These are phyloP conservation scores for Cliona cf. orientalis DNA, from an alignment of 37 sponge, comb jelly and placozoan species.

Conservation along the genomic window DNA sequence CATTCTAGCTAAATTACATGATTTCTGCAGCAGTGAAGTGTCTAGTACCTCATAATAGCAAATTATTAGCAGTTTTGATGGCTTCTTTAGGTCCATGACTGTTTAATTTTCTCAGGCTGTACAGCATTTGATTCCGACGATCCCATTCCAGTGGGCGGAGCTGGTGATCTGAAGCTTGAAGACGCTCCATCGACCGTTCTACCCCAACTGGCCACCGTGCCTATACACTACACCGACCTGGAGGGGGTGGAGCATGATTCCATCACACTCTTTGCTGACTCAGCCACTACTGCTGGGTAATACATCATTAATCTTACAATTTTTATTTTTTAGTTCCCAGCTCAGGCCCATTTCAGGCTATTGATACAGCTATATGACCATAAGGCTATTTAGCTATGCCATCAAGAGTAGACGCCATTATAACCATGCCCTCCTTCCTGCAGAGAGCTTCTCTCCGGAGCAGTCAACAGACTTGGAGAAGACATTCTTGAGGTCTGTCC, in stretches of 20 bases:
- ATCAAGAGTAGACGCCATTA: neutral
- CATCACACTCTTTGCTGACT: conserved; percentile 49
- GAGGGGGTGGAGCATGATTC: neutral
- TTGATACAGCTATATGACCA: neutral
- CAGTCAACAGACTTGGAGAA: conserved; percentile 25
- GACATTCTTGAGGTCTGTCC: conserved; percentile 14
- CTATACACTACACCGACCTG: conserved; percentile 38
- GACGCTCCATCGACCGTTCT: neutral
- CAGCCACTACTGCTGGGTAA: conserved; percentile 38
- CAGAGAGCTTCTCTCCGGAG: conserved; percentile 39
- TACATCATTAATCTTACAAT: too few species aligned
- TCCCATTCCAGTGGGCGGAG: neutral
- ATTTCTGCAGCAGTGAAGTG: too few species aligned
- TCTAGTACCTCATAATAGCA: too few species aligned
- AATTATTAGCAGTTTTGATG: neutral
- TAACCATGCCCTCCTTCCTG: neutral
- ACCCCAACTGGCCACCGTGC: neutral
- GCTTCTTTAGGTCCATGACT: neutral
- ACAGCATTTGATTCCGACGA: neutral
- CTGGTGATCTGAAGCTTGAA: conserved; percentile 8
- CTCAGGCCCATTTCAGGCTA: too few species aligned
- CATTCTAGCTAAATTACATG: too few species aligned
- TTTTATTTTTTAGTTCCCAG: too few species aligned
- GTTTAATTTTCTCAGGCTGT: neutral
- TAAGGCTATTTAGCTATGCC: neutral